Evolutionary conservation across 92 coral and sea anemone species (phyloP).

Genomic region (Zoanthus gigantus): DNA sequence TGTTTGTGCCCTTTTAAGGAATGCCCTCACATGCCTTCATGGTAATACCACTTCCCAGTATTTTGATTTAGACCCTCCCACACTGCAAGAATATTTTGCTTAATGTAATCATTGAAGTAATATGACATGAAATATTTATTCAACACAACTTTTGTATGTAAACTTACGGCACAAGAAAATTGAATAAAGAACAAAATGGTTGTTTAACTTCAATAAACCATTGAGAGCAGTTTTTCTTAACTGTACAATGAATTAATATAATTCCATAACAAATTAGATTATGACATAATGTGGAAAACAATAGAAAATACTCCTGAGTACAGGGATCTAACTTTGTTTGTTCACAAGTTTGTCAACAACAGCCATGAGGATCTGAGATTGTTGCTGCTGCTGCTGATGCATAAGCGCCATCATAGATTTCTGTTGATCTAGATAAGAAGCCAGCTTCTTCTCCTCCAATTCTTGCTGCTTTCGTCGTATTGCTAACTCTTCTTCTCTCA

Average conservation of each 20-base stretch:
- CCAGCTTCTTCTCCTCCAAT: conserved; percentile 56
- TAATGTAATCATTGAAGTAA: background rate
- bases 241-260: background rate
- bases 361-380: conserved; percentile 56
- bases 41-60: conserved; percentile 52
- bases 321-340: conserved; percentile 56
- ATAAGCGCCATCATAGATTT: conserved; percentile 48
- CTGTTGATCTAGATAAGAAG: conserved; percentile 51
- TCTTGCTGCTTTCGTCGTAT: conserved; percentile 47
- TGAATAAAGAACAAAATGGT: conserved; percentile 4
- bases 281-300: conserved; percentile 19
- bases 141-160: background rate
- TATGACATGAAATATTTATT: background rate
- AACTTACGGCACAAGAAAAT: background rate
- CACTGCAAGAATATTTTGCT: conserved; percentile 33
- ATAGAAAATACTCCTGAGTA: conserved; percentile 43
- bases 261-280: background rate
- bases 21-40: background rate
- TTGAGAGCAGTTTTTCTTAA: background rate
- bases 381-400: conserved; percentile 54
- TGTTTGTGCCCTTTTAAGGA: conserved; percentile 8
- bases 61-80: conserved; percentile 44
- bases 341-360: conserved; percentile 61
- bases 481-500: conserved; percentile 47
- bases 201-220: background rate